Evolutionary conservation across 2,113 vertebrate species (phyloP), one percentile per base, ranked within the genome.

Genomic region (Taurulus bubalis): DNA sequence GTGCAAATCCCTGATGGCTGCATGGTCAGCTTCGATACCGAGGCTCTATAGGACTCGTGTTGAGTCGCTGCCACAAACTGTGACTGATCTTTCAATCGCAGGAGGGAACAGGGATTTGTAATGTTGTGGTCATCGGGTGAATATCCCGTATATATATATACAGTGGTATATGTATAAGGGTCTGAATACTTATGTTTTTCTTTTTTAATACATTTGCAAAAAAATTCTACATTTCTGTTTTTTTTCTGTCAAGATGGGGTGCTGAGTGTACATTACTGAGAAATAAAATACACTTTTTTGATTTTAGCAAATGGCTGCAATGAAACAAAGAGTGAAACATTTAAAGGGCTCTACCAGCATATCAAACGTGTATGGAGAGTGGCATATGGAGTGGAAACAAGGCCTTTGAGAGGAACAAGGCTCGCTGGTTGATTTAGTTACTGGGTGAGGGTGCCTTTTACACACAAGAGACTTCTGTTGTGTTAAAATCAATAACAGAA

Each of bases 51-150:
- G 58, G 38, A 53, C 16, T 24, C 20, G 14, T 26, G 45, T 18
- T 32, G 15, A 66, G 40, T 42, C 40, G 12, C 55, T 63, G 36
- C 24, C 42, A 53, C 20, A 42, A 55, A 71, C 65, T 47, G 59
- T 38, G 68, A 68, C 36, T 26, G 34, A 62, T 47, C 22, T 80
- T 68, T 77, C 20, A 49, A 74, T 69, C 7, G 4, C 38, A 40
- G 28, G 15, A 69, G 10, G 3, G 45, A 71, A 76, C 8, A 45
- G 30, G 63, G 26, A 32, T n/a, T 65, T 58, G 4, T 6, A 60
- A 63, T 26, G 42, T 36, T 28, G 24, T 38, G 32, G 16, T 42
- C 1, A 0, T 22, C 5, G 15, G 28, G 18, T 62, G 16, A 78
- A 73, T 16, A 34, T 9, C 34, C 8, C 14, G 26, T 18, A 36